Conservation (phyloP, 2,888 invertebrate genomes). For the Incurvaria masculella region DNA sequence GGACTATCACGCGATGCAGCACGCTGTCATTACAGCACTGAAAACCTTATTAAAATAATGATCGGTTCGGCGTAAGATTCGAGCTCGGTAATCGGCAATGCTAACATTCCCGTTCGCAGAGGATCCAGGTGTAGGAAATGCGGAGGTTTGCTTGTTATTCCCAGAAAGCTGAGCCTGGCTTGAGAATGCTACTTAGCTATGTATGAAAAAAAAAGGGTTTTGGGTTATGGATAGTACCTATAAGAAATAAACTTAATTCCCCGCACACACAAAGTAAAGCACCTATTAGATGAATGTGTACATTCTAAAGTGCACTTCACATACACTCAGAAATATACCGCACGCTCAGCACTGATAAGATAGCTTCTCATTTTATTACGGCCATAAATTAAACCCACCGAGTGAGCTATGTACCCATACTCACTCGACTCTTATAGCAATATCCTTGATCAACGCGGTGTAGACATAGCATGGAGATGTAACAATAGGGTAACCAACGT, state of each 20-base stretch:
- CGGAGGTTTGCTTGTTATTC: no score
- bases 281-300: no score
- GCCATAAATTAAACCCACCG: not conserved
- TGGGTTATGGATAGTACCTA: no score
- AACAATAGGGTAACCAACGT: no score
- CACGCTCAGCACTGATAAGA: not conserved
- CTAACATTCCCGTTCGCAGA: conserved; percentile 27
- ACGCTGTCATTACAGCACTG: conserved; percentile 9
- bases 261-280: no score
- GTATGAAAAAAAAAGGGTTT: no score
- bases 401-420: not conserved
- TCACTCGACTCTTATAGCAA: not conserved
- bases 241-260: no score
- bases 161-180: no score
- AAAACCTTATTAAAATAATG: conserved; percentile 40
- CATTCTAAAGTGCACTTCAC: not conserved
- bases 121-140: conserved; percentile 2
- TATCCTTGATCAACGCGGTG: not conserved
- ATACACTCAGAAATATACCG: not conserved
- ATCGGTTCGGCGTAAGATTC: conserved; percentile 25
- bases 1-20: conserved; percentile 35
- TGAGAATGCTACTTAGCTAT: no score
- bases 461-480: not conserved
- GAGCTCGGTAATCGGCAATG: conserved; percentile 34
- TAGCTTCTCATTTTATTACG: not conserved